phyloP scores from a whole-genome alignment of 2,888 invertebrate species.

The Cyclophora punctaria region DNA sequence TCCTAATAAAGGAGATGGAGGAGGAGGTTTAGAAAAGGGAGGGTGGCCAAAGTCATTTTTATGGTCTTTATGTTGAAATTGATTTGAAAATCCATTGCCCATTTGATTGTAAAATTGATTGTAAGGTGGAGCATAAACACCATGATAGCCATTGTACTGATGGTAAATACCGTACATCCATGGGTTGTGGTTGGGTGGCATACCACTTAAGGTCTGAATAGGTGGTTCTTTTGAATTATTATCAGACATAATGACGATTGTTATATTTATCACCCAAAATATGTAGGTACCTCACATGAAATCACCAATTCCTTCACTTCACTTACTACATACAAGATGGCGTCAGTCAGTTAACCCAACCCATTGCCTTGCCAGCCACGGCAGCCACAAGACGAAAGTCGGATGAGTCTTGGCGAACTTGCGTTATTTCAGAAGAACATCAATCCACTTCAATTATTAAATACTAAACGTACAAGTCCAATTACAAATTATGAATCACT shows the following conservation, averaged over 20 bases:
- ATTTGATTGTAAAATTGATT: constrained; percentile 67
- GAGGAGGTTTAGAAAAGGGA: constrained; percentile 53
- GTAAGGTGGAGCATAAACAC: constrained; percentile 67
- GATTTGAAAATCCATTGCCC: constrained; percentile 43
- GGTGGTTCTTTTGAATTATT: constrained; percentile 62
- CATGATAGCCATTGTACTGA: constrained; percentile 56
- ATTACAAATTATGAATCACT: no score
- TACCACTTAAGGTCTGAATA: constrained; percentile 60
- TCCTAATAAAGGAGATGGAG: constrained; percentile 52
- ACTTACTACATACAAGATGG: no score
- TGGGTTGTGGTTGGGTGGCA: constrained; percentile 56
- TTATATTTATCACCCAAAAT: no score
- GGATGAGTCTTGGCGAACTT: no score
- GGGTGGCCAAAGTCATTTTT: constrained; percentile 40
- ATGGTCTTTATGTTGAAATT: constrained; percentile 47
- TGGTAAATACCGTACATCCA: constrained; percentile 65
- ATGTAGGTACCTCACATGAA: no score
- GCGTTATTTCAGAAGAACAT: no score
- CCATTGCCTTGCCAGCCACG: no score
- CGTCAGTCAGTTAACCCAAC: no score
- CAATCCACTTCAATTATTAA: no score
- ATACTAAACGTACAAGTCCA: no score
- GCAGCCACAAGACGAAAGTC: no score
- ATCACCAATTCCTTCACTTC: no score
- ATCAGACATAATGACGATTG: constrained; percentile 41